Conservation (phyloP, 2,113 vertebrate species). For the Piprites chloris region DNA sequence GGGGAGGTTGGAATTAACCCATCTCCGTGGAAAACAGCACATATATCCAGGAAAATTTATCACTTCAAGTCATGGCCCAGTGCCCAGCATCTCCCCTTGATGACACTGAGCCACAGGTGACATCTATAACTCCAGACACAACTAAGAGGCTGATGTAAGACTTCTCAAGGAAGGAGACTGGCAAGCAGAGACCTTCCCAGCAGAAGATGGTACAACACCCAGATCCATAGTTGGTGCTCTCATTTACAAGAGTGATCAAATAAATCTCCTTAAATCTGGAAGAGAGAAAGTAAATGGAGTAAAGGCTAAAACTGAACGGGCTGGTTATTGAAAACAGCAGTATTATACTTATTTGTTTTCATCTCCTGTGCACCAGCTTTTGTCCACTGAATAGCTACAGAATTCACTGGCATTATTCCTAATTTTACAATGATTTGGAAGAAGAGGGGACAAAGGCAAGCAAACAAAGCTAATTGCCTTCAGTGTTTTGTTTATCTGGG, state of each 20-base stretch:
- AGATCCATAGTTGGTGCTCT: fast-evolving
- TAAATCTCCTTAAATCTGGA: neutral
- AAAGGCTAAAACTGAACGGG: neutral
- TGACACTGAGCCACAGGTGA: neutral
- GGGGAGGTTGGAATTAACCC: neutral
- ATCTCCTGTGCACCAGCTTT: conserved; percentile 33
- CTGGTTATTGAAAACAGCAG: conserved; percentile 19
- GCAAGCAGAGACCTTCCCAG: neutral
- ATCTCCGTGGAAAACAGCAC: neutral
- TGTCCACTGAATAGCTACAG: conserved; percentile 14
- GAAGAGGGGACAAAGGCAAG: conserved; percentile 41
- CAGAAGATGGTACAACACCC: neutral
- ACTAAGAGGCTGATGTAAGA: neutral
- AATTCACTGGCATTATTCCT: conserved; percentile 45
- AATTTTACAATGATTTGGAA: conserved; percentile 55
- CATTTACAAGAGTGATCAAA: neutral
- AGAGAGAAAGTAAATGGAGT: neutral
- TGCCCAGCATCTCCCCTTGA: fast-evolving
- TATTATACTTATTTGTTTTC: neutral
- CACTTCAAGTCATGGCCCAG: neutral
- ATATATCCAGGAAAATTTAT: neutral
- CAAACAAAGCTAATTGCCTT: conserved; percentile 57
- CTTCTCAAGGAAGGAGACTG: neutral
- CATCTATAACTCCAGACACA: neutral
- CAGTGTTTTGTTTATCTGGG: conserved; percentile 42